Evolutionary conservation across 2,797 vertebrate species (phyloP), one percentile per base, ranked within the genome.

Genomic region (Sebastes hubbsi): DNA sequence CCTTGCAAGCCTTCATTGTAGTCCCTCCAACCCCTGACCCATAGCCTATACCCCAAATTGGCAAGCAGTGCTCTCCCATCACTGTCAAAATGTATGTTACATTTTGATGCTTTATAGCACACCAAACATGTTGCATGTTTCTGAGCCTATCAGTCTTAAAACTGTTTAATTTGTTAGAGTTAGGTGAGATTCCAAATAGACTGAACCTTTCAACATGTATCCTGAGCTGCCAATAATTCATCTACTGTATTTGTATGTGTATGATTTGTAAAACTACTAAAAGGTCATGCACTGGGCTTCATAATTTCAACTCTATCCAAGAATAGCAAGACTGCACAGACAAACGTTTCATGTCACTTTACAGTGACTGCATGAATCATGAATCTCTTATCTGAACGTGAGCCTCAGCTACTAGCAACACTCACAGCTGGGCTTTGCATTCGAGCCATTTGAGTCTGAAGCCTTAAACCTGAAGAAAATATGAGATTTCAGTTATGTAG

Each of bases 1-100:
- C 77, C 85, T 72, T 77, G 85, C 87, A 86, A 89, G 69, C 85
- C 74, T 83, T 72, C 75, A 75, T 42, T 84, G 75, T 87, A 81
- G 73, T 83, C 77, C 88, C 36, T 77, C 74, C 66, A 77, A 78
- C 70, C 56, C 84, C 46, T 72, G 32, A 81, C 78, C 67, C 36
- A 62, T 76, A 38, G 38, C 38, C 38, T 42, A 42, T 42, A 42
- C 20, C n/a, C 66, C 4, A 20, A 61, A 78, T 80, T 84, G 66
- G 34, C 75, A 72, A 69, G 73, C 81, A 82, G 70, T 83, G 24
- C 68, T 90, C 90, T 90, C 83, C 63, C 81, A 69, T 61, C 18
- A 62, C 75, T 68, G 67, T 80, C 70, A 78, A 49, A 75, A 32
- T 63, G 3, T 69, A 25, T 55, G n/a, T 2, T 61, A n/a, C 14